Evolutionary conservation across 2,113 vertebrate species (phyloP).

Genomic region (Anhinga rufa): DNA sequence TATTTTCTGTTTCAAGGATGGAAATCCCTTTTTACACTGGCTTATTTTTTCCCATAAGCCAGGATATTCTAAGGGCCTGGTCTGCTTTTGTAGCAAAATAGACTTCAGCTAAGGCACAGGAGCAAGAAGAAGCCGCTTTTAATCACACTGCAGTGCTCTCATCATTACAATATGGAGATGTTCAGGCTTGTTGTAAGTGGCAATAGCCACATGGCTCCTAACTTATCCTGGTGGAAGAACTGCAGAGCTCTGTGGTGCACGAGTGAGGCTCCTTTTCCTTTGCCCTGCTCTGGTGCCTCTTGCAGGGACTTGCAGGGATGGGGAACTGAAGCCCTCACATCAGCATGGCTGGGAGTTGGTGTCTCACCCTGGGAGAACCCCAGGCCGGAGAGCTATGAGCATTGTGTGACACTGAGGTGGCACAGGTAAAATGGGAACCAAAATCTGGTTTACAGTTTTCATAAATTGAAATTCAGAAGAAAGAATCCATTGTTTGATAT

Average conservation of each 20-base stretch:
- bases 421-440: not conserved
- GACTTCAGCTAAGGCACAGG: not conserved
- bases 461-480: not conserved
- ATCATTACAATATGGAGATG: not conserved
- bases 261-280: not conserved
- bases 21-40: not conserved
- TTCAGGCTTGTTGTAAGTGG: not conserved
- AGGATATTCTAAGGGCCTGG: not conserved
- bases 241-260: fast-evolving
- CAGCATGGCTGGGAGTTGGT: not conserved
- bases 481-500: not conserved
- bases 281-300: not conserved
- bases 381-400: not conserved
- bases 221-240: not conserved
- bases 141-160: not conserved
- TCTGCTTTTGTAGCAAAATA: not conserved
- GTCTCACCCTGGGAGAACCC: not conserved
- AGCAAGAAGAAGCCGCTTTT: not conserved
- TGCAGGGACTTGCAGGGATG: too few species aligned
- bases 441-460: not conserved
- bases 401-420: not conserved
- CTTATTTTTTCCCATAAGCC: not conserved
- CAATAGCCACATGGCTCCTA: fast-evolving
- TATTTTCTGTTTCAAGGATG: not conserved
- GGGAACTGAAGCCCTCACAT: not conserved